phyloP scores from a whole-genome alignment of 2,113 vertebrate species.

The Myiopsitta monachus region DNA sequence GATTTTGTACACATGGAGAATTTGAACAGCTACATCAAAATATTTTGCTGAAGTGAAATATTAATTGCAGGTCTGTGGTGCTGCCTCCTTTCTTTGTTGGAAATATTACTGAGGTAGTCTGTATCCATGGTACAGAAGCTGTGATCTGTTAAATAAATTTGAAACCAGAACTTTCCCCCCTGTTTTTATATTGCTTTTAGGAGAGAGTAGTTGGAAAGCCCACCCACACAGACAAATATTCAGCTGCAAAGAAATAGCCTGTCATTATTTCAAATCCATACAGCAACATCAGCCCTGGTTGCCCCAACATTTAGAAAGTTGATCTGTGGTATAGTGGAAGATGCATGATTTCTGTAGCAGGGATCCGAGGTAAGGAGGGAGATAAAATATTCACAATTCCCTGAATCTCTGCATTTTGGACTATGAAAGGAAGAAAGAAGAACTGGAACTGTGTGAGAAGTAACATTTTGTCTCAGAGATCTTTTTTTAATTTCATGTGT shows the following conservation, averaged over 20 bases:
- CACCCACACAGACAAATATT: neutral
- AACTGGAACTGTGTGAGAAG: neutral
- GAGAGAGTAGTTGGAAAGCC: neutral
- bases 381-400: neutral
- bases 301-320: neutral
- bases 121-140: neutral
- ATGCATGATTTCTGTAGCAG: neutral
- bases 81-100: neutral
- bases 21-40: neutral
- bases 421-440: neutral
- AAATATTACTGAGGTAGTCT: neutral
- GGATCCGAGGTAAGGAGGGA: neutral
- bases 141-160: neutral
- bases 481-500: neutral
- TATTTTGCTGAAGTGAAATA: slow-evolving; percentile 31
- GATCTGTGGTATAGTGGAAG: neutral
- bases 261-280: neutral
- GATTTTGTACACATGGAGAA: neutral
- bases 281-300: neutral
- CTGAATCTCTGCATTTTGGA: neutral
- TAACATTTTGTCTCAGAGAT: neutral
- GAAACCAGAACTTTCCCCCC: neutral
- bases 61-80: slow-evolving; percentile 4
- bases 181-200: neutral
- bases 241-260: neutral